Evolutionary conservation across 1,140 invertebrate species (phyloP).

Genomic region (Elysia chlorotica): DNA sequence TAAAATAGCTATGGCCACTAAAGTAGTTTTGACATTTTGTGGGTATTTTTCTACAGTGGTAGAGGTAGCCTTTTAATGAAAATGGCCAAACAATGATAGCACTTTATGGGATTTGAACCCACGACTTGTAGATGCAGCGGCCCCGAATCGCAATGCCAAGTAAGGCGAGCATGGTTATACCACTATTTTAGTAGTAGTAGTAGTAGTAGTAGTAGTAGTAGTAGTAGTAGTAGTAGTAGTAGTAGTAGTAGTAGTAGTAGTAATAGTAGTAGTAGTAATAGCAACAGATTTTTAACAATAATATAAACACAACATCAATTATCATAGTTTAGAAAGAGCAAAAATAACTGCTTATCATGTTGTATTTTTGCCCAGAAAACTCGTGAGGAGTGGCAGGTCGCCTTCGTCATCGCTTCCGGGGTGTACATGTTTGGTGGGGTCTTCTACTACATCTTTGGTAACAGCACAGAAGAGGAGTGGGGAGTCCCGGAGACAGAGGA

Average conservation of each 20-base stretch:
- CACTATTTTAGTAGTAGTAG: too few relatives aligned
- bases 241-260: not conserved
- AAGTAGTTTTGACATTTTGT: not conserved
- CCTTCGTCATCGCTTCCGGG: constrained; percentile 8
- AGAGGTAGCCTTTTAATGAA: too few relatives aligned
- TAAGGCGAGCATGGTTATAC: too few relatives aligned
- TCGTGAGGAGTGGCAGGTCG: constrained; percentile 9
- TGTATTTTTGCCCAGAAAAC: constrained; percentile 7
- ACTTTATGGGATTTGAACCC: not conserved
- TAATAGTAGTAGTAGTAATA: not conserved
- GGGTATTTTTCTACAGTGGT: not conserved
- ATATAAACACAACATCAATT: not conserved
- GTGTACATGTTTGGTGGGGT: not conserved
- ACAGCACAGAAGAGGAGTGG: not conserved
- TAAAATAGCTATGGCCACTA: not conserved
- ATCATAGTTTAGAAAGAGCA: too few relatives aligned
- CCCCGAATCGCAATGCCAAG: too few relatives aligned
- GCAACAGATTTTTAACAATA: not conserved
- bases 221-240: too few relatives aligned
- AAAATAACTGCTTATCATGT: too few relatives aligned
- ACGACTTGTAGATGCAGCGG: too few relatives aligned
- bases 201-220: too few relatives aligned
- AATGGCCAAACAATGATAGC: too few relatives aligned
- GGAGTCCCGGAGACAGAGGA: too few relatives aligned
- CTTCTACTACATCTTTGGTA: constrained; percentile 4